These are phyloP conservation scores for Synchiropus splendidus DNA, from an alignment of 2,113 vertebrate genomes.

Conservation along the genomic window DNA sequence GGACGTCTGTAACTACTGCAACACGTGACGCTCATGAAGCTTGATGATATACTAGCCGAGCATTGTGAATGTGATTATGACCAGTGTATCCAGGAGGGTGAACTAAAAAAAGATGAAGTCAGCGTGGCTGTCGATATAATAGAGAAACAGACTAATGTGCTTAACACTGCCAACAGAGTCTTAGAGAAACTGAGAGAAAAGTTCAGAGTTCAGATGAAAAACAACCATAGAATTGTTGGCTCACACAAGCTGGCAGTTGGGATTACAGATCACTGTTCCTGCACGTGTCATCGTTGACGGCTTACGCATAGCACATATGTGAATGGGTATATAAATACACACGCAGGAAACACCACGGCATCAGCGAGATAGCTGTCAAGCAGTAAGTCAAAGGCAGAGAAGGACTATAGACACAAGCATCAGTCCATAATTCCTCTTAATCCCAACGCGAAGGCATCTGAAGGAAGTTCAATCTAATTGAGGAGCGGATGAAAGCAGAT, in stretches of 20 bases:
- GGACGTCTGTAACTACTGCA: too few relatives aligned
- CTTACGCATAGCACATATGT: background rate
- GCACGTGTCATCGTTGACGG: background rate
- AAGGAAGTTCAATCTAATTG: constrained; percentile 51
- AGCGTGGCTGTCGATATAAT: too few relatives aligned
- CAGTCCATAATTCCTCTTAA: constrained; percentile 53
- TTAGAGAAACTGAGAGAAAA: too few relatives aligned
- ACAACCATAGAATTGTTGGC: background rate
- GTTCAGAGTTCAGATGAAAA: too few relatives aligned
- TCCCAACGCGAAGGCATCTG: constrained; percentile 54
- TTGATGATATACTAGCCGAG: too few relatives aligned
- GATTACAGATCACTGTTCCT: background rate
- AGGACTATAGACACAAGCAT: constrained; percentile 46
- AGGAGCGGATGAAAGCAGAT: constrained; percentile 51
- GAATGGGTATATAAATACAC: background rate
- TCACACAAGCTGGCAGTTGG: constrained; percentile 2
- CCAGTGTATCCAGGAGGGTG: too few relatives aligned
- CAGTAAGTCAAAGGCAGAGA: constrained; percentile 43
- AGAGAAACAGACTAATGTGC: too few relatives aligned
- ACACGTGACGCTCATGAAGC: too few relatives aligned
- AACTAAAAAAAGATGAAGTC: too few relatives aligned
- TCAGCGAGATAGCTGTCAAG: constrained; percentile 28
- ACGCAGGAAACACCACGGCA: constrained; percentile 11
- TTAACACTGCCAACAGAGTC: too few relatives aligned
- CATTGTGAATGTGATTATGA: too few relatives aligned